Evolutionary conservation across 2,797 vertebrate species (phyloP).

Genomic region (Eremophila alpestris): DNA sequence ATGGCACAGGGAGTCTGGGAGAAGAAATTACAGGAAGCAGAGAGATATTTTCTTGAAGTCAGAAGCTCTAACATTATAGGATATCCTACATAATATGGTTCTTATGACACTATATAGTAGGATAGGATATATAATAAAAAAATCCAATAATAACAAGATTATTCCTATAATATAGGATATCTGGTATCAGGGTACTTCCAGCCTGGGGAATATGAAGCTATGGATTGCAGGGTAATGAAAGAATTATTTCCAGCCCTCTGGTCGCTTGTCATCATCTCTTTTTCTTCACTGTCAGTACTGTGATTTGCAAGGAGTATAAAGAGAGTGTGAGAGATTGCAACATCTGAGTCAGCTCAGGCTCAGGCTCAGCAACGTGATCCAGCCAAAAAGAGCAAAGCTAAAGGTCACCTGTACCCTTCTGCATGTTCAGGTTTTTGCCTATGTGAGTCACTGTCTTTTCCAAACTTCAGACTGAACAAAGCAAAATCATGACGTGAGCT

Average conservation of each 20-base stretch:
- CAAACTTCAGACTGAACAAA: not conserved
- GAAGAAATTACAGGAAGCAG: not conserved
- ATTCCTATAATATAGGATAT: not conserved
- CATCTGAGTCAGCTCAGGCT: not conserved
- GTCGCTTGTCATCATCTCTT: not conserved
- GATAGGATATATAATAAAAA: not conserved
- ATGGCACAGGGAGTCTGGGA: rapidly evolving
- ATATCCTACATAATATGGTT: not conserved
- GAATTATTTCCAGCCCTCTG: not conserved
- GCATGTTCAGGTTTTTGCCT: not conserved
- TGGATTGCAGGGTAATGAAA: not conserved
- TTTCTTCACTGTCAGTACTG: not conserved
- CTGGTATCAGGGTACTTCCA: not conserved
- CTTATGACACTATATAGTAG: not conserved
- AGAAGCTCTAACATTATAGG: not conserved
- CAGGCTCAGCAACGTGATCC: not conserved
- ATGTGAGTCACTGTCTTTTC: not conserved
- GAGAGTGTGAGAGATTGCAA: not conserved
- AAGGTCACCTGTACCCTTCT: not conserved
- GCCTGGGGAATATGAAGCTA: not conserved
- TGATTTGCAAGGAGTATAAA: not conserved
- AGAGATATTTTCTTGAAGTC: not conserved
- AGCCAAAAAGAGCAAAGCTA: slow-evolving; percentile 1
- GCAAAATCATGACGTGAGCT: not conserved
- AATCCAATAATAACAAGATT: not conserved